Evolutionary conservation across 2,797 vertebrate species (phyloP).

Genomic region (Rhynchonycteris naso): DNA sequence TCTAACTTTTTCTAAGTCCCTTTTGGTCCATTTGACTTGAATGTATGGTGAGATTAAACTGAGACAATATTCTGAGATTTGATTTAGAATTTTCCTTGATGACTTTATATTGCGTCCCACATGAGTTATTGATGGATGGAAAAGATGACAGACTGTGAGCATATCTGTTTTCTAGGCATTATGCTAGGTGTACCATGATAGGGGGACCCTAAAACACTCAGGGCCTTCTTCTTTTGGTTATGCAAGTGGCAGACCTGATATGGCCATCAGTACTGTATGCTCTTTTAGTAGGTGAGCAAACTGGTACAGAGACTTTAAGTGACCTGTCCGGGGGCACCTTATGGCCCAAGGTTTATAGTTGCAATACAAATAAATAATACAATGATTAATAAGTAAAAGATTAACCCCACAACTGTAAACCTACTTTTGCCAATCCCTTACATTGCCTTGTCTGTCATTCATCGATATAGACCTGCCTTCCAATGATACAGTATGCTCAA

Average conservation of each 20-base stretch:
- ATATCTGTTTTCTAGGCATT: not conserved
- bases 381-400: not conserved
- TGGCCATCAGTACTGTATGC: not conserved
- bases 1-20: not conserved
- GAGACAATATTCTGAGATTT: slow-evolving; percentile 17
- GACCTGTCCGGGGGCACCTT: not conserved
- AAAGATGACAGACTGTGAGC: not conserved
- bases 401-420: not conserved
- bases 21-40: not conserved
- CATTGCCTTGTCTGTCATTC: not conserved
- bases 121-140: not conserved
- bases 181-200: not conserved
- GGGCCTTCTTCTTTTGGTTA: not conserved
- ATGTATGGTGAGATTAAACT: not conserved
- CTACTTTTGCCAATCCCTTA: not conserved
- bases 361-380: not conserved
- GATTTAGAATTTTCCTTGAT: not conserved
- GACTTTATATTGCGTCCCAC: not conserved
- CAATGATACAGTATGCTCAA: not conserved
- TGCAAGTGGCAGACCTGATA: not conserved
- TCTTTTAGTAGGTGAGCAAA: not conserved
- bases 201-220: not conserved
- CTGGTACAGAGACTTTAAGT: not conserved
- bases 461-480: not conserved
- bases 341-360: not conserved